phyloP scores from a whole-genome alignment of 2,888 invertebrate species.

The Cryptus viduatorius region DNA sequence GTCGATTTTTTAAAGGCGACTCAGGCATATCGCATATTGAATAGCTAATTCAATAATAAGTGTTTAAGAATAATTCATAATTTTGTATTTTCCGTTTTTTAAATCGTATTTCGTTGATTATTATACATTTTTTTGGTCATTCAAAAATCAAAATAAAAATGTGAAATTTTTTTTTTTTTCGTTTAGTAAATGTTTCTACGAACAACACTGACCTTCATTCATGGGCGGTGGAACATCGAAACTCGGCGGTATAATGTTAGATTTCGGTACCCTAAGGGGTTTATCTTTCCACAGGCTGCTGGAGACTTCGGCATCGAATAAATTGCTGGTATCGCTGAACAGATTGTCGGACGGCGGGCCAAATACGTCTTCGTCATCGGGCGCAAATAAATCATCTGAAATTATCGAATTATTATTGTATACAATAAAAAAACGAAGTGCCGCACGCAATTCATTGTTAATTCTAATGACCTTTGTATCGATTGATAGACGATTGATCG shows the following conservation, averaged over 20 bases:
- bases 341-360: constrained; percentile 76
- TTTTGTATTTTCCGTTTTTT: background rate
- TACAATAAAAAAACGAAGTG: background rate
- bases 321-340: constrained; percentile 73
- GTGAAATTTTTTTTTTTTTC: too few species aligned
- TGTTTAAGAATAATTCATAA: too few species aligned
- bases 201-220: constrained; percentile 76
- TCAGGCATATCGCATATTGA: background rate
- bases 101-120: background rate
- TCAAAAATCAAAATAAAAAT: too few species aligned
- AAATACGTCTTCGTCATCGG: constrained; percentile 76
- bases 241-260: constrained; percentile 81
- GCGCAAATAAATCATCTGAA: constrained; percentile 79
- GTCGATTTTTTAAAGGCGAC: constrained; percentile 10
- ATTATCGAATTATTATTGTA: constrained; percentile 23
- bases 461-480: constrained; percentile 76
- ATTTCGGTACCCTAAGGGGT: constrained; percentile 75
- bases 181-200: background rate
- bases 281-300: constrained; percentile 77
- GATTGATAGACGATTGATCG: constrained; percentile 78
- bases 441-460: background rate
- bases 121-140: background rate
- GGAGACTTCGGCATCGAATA: constrained; percentile 78
- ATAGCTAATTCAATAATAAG: background rate
- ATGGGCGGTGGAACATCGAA: constrained; percentile 83